These are phyloP conservation scores for Dipus sagitta DNA, from an alignment of 2,797 vertebrate genomes.

Conservation along the genomic window DNA sequence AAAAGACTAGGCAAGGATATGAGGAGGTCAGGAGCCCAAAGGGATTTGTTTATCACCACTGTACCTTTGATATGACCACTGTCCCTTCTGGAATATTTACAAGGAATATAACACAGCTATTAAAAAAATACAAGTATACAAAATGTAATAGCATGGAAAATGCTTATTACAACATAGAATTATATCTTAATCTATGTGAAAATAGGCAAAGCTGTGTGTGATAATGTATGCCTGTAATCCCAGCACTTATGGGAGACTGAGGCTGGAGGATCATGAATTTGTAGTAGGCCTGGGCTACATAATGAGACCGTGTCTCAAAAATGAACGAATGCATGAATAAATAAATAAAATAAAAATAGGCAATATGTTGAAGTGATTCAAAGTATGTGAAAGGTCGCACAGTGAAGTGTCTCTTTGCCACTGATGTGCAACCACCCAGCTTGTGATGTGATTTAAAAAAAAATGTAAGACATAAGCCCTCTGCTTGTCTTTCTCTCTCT, in stretches of 20 bases:
- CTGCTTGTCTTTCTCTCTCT: background rate
- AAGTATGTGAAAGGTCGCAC: background rate
- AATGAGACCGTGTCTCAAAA: background rate
- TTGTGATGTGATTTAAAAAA: background rate
- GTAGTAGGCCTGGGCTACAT: background rate
- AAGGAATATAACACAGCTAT: background rate
- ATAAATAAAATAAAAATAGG: background rate
- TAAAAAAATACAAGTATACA: background rate
- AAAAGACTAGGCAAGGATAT: background rate
- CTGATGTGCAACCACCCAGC: no score
- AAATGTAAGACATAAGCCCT: background rate
- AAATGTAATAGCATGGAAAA: background rate
- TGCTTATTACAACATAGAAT: background rate
- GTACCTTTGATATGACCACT: background rate
- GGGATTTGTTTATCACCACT: background rate
- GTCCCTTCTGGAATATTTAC: background rate
- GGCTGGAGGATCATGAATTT: background rate
- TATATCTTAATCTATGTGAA: constrained; percentile 22
- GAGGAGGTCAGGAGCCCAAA: background rate
- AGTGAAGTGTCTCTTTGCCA: background rate
- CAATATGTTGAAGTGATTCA: background rate
- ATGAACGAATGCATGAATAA: background rate
- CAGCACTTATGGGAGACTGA: background rate
- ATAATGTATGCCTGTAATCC: background rate
- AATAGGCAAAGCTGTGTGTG: background rate